Conservation (phyloP, 2,797 vertebrate species). For the Thaleichthys pacificus region DNA sequence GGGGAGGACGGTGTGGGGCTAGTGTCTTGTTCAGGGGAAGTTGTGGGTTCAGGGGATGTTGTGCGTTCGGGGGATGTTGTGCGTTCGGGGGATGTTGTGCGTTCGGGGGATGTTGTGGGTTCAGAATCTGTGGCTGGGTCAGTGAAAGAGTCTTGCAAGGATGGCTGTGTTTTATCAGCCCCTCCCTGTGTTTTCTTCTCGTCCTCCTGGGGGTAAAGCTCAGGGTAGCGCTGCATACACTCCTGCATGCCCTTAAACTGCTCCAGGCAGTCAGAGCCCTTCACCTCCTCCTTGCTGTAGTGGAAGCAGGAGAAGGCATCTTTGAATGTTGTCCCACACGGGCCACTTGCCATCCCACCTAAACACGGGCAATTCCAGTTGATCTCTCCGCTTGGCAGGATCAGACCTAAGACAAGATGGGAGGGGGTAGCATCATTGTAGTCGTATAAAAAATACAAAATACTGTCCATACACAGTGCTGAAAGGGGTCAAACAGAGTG, state of each 20-base stretch:
- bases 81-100: neutral
- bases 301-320: slow-evolving; percentile 98
- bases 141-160: slow-evolving; percentile 28
- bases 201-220: slow-evolving; percentile 91
- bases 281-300: slow-evolving; percentile 91
- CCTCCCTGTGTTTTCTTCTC: slow-evolving; percentile 69
- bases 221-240: slow-evolving; percentile 94
- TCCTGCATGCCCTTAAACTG: slow-evolving; percentile 94
- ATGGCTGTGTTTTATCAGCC: slow-evolving; percentile 56
- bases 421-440: slow-evolving; percentile 57
- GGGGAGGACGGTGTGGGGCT: slow-evolving; percentile 2
- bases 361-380: slow-evolving; percentile 98
- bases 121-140: slow-evolving; percentile 23
- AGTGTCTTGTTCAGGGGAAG: slow-evolving; percentile 38
- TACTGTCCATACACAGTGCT: neutral
- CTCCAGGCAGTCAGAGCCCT: slow-evolving; percentile 93
- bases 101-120: slow-evolving; percentile 23
- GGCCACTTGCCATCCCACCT: slow-evolving; percentile 96
- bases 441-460: neutral
- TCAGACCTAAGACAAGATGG: slow-evolving; percentile 82
- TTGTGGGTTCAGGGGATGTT: slow-evolving; percentile 22
- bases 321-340: slow-evolving; percentile 95
- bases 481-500: slow-evolving; percentile 49
- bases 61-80: slow-evolving; percentile 16
- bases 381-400: slow-evolving; percentile 91